A percentile compares a stretch with the other conserved stretches of the same genome.
phyloP scores from a whole-genome alignment of 2,113 vertebrate genomes.

The Crotalus horridus region DNA sequence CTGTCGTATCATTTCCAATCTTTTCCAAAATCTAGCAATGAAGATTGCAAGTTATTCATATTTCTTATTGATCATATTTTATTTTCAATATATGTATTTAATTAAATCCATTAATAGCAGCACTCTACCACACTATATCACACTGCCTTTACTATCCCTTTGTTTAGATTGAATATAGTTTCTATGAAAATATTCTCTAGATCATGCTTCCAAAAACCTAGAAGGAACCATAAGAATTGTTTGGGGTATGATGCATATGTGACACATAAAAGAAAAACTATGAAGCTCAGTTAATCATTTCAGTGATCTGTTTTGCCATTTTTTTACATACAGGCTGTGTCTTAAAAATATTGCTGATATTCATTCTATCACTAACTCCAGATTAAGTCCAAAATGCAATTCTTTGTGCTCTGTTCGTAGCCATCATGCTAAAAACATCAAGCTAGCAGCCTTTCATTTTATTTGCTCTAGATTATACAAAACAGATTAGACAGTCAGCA shows the following conservation, averaged over 20 bases:
- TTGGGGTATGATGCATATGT: accelerated
- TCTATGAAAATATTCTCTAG: background rate
- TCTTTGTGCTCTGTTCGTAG: constrained; percentile 51
- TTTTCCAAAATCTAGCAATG: background rate
- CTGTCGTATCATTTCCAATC: background rate
- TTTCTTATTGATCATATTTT: background rate
- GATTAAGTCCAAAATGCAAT: constrained; percentile 48
- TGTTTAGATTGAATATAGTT: background rate
- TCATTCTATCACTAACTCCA: constrained; percentile 48
- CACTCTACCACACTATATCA: background rate
- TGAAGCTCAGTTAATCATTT: constrained; percentile 32
- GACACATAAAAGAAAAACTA: background rate
- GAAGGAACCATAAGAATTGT: background rate
- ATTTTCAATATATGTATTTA: background rate
- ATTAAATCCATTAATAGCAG: background rate
- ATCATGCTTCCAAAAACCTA: background rate
- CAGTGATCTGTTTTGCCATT: constrained; percentile 33
- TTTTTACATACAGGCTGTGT: constrained; percentile 12
- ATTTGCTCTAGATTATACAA: constrained; percentile 56
- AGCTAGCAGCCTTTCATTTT: constrained; percentile 49
- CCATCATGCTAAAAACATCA: constrained; percentile 28
- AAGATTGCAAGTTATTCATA: background rate
- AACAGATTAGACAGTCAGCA: constrained; percentile 24
- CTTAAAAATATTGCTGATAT: constrained; percentile 33
- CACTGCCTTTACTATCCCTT: background rate